Evolutionary conservation across 1,140 invertebrate genomes (phyloP), one percentile per base, ranked within the genome.

Genomic region (Arion vulgaris): DNA sequence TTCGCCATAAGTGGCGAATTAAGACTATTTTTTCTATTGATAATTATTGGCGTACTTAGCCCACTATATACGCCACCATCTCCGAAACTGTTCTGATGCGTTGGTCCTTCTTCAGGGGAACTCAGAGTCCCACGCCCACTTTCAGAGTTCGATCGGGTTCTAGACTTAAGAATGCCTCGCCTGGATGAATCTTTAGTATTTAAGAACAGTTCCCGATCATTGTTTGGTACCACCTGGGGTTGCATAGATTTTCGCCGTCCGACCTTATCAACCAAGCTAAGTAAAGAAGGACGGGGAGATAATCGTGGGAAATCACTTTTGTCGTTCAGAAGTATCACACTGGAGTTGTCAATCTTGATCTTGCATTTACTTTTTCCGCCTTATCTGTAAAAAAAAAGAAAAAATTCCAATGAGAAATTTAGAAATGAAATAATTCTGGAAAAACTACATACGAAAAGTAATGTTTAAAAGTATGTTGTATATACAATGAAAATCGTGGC

Each of bases 321-420:
- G 83, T 86, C 85, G 49, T 84, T 81, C 36, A 86, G 78, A 4
- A 86, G 68, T 53, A 86, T 86, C 51, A 86, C 83, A 57, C 83
- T 84, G 26, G 85, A 68, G 81, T 86, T 83, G 81, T 86, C 85
- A 73, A 86, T 84, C 69, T 83, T 84, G 41, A 86, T 80, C 66
- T 86, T 86, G 81, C 81, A 84, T 68, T 86, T 86, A 71, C 85
- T 84, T 49, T 84, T 86, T 39, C 83, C 85, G 83, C 81, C 77
- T 84, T 84, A 80, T 84, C 85, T 86, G 85, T 36, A 82, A 45
- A 78, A 45, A 78, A 57, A 23, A 57, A 15, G 2, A 57, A 57
- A 57, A 57, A 57, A 57, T n/a, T n/a, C n/a, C n/a, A n/a, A n/a
- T n/a, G n/a, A n/a, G n/a, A n/a, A n/a, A n/a, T n/a, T n/a, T n/a